Conservation (phyloP, 2,797 vertebrate species). For the Harpagifer antarcticus region DNA sequence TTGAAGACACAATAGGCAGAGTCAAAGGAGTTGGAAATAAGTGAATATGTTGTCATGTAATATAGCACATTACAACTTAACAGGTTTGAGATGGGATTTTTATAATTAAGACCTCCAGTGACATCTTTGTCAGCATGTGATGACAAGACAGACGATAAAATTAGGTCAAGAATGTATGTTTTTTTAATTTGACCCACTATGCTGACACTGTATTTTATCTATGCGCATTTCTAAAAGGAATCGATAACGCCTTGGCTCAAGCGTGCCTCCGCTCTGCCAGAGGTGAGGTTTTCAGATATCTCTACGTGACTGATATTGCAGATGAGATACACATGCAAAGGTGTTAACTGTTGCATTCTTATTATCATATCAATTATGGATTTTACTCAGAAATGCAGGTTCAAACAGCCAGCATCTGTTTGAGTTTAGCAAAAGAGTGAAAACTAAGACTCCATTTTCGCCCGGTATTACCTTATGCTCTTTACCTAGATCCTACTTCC, state of each 20-base stretch:
- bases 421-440: not conserved
- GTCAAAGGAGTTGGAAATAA: too few species aligned
- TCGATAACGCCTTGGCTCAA: conserved; percentile 9
- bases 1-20: too few species aligned
- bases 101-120: too few species aligned
- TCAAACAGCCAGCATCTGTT: not conserved
- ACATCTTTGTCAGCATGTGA: too few species aligned
- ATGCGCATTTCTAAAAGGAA: not conserved
- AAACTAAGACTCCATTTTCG: not conserved
- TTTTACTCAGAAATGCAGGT: too few species aligned
- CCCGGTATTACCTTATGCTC: not conserved
- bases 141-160: too few species aligned
- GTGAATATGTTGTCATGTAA: too few species aligned
- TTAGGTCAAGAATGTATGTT: too few species aligned
- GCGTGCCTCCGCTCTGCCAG: not conserved
- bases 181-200: too few species aligned
- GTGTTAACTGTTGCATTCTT: not conserved
- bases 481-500: not conserved
- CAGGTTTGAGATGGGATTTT: too few species aligned
- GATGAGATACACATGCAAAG: not conserved
- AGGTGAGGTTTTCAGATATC: not conserved
- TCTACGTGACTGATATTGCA: not conserved
- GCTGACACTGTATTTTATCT: not conserved
- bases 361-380: not conserved
- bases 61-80: too few species aligned